Conservation (phyloP, 2,888 invertebrate species). For the Limenitis arthemis region DNA sequence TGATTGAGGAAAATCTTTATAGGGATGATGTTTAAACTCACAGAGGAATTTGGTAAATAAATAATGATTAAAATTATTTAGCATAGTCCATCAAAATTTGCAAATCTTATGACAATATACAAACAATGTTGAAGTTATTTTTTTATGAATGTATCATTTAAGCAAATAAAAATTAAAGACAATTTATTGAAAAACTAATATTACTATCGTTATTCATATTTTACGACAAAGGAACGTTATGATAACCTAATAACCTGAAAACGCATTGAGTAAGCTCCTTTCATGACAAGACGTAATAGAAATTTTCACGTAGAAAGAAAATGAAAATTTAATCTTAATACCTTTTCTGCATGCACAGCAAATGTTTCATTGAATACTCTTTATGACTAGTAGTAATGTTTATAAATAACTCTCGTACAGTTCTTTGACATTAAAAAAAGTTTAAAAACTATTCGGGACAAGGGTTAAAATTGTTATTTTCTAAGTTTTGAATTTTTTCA, state of each 20-base stretch:
- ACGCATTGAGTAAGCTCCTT: slow-evolving; percentile 46
- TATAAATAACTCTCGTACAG: slow-evolving; percentile 10
- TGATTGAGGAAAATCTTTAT: slow-evolving; percentile 1
- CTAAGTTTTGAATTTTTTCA: too few relatives aligned
- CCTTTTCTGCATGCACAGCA: slow-evolving; percentile 55
- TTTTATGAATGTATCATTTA: too few relatives aligned
- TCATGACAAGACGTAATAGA: slow-evolving; percentile 63
- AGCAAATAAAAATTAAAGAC: too few relatives aligned
- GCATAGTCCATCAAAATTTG: too few relatives aligned
- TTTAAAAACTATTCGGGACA: too few relatives aligned
- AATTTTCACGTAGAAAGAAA: slow-evolving; percentile 57
- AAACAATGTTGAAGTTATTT: too few relatives aligned
- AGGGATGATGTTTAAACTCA: neutral
- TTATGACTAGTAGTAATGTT: slow-evolving; percentile 33
- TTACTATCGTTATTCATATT: neutral
- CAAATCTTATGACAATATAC: too few relatives aligned
- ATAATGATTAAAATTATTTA: too few relatives aligned
- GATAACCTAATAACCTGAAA: slow-evolving; percentile 63
- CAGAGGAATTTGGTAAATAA: too few relatives aligned
- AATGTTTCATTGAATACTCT: slow-evolving; percentile 40
- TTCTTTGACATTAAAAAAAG: neutral
- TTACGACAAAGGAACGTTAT: slow-evolving; percentile 21
- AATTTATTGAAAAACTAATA: too few relatives aligned
- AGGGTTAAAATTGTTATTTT: too few relatives aligned
- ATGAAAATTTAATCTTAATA: slow-evolving; percentile 67